Percentiles rank a stretch among this genome's conserved stretches.
These are phyloP conservation scores for Drosophila miranda DNA, from an alignment of 1,140 invertebrate species.

Conservation along the genomic window DNA sequence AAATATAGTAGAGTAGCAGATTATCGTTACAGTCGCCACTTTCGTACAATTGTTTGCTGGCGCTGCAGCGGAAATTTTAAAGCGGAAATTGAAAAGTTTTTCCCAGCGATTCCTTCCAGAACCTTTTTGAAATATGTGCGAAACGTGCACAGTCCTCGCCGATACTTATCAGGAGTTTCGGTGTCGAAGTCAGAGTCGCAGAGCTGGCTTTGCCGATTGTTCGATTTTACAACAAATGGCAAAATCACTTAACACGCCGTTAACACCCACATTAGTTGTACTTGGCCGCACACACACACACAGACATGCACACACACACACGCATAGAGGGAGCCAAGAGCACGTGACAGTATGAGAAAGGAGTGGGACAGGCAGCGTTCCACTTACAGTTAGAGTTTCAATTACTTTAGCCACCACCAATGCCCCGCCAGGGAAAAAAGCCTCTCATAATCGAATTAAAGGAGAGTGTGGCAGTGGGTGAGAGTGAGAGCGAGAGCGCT, in stretches of 20 bases:
- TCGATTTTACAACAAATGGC: conserved; percentile 71
- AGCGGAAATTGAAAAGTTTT: conserved; percentile 66
- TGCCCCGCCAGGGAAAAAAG: conserved; percentile 1
- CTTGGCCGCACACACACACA: conserved; percentile 60
- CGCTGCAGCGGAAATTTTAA: conserved; percentile 47
- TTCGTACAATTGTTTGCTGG: conserved; percentile 24
- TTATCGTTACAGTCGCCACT: conserved; percentile 24
- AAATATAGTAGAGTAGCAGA: conserved; percentile 22
- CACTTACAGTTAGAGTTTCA: conserved; percentile 63
- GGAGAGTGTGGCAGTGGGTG: conserved; percentile 6
- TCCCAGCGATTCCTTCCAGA: conserved; percentile 7
- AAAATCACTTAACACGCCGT: conserved; percentile 79
- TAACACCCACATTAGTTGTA: conserved; percentile 80
- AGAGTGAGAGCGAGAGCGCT: not conserved
- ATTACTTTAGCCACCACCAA: conserved; percentile 59
- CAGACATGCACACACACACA: conserved; percentile 8
- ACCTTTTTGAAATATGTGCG: conserved; percentile 71
- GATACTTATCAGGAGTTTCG: conserved; percentile 67
- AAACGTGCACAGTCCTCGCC: conserved; percentile 65
- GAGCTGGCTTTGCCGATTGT: conserved; percentile 51
- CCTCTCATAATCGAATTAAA: conserved; percentile 80
- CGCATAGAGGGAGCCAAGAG: too few species aligned
- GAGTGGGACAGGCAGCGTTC: conserved; percentile 46
- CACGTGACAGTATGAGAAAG: too few species aligned
- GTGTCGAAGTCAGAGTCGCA: conserved; percentile 12